These are phyloP conservation scores for Limonius californicus DNA, from an alignment of 1,140 invertebrate genomes.

Conservation along the genomic window DNA sequence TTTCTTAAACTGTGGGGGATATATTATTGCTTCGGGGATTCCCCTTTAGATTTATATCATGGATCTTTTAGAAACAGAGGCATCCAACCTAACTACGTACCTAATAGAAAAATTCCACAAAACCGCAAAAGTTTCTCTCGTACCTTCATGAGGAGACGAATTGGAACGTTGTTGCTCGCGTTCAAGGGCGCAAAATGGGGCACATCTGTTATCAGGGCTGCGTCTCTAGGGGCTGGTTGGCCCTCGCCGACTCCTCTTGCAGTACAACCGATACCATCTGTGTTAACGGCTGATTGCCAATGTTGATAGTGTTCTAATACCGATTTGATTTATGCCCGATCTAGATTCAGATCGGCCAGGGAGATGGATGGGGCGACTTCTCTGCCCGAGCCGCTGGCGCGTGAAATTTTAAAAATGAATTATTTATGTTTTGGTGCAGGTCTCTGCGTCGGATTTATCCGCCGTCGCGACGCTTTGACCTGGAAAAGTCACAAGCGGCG, in stretches of 20 bases:
- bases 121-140: no score
- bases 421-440: no score
- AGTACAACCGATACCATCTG: conserved; percentile 32
- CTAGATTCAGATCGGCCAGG: conserved; percentile 15
- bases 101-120: no score
- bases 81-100: no score
- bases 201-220: conserved; percentile 2
- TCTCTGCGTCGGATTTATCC: no score
- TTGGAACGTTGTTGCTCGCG: no score
- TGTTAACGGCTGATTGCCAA: conserved; percentile 35
- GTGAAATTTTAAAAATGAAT: neutral
- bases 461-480: neutral
- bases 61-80: no score
- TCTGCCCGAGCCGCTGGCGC: neutral
- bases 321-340: conserved; percentile 34
- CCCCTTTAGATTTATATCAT: no score
- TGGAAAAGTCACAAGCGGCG: no score
- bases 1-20: no score
- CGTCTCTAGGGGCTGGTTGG: conserved; percentile 7
- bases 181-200: neutral
- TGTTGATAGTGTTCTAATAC: conserved; percentile 32
- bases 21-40: no score
- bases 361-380: neutral
- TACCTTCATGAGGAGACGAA: no score
- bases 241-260: neutral